Base-by-base conservation (phyloP, 2,797 vertebrate species). In the Crocidura indochinensis region DNA sequence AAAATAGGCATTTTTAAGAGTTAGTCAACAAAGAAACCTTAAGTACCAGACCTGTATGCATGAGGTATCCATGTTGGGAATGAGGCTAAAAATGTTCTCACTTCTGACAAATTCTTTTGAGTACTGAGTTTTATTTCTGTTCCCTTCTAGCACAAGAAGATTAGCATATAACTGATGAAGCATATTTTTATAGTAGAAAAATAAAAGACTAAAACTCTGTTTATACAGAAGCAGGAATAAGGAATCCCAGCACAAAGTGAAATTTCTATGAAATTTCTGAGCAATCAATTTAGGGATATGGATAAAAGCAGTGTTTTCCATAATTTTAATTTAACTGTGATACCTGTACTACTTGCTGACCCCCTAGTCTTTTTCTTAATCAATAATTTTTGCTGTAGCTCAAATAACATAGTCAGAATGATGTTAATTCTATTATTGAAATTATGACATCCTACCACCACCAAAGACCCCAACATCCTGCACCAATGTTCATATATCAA, bases 231-330 rank as follows among this genome's bases (percentile, higher is more conserved):
- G n/a, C 20, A 84, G 10, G 14, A 87, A 0, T 31, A 69, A 73
- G 17, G 75, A 68, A 1, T 53, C 38, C n/a, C 49, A 12, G 4
- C 65, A 51, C 47, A 89, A 80, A 75, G 12, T 20, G 46, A 84
- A 84, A 80, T 46, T 77, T 31, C 26, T 24, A 11, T 8, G 26
- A n/a, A 10, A 2, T 12, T 81, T 84, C 56, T 76, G 38, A 93
- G 62, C 81, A 80, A 91, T 19, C 2, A 92, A 53, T 11, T 2
- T 9, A 82, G 26, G 83, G 92, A 69, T n/a, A 12, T 24, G 15
- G 17, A 64, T 22, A 60, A 5, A 38, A 38, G 38, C 38, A 38
- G 38, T 38, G 38, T 38, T 38, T 38, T 38, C 38, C 38, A 38
- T 5, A 38, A 38, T 38, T 38, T 38, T 53, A 53, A 4, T 53